phyloP scores from a whole-genome alignment of 2,888 invertebrate species.

The Drosophila cognata region DNA sequence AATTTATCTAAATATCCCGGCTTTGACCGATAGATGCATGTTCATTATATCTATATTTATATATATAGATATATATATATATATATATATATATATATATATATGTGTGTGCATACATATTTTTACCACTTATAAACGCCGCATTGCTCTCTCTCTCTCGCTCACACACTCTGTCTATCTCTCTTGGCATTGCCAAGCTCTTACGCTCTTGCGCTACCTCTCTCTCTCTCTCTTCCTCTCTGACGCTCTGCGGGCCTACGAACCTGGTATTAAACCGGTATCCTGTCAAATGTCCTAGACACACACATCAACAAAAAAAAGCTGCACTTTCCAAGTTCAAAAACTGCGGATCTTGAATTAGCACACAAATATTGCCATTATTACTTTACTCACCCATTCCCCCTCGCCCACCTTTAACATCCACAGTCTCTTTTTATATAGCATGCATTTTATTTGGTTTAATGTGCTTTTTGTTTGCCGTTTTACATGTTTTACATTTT shows the following conservation, averaged over 20 bases:
- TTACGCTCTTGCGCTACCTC: constrained; percentile 10
- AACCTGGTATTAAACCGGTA: constrained; percentile 62
- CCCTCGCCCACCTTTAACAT: not conserved
- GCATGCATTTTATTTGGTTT: constrained; percentile 7
- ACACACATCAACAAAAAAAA: constrained; percentile 4
- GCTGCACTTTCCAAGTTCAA: constrained; percentile 14
- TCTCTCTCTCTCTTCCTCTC: constrained; percentile 15
- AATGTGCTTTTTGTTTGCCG: constrained; percentile 23
- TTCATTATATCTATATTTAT: constrained; percentile 4
- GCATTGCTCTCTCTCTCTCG: not conserved
- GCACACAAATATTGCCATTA: constrained; percentile 1
- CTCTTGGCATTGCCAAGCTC: constrained; percentile 7
- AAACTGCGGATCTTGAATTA: constrained; percentile 40
- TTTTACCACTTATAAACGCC: constrained; percentile 29
- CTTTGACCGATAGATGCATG: not conserved
- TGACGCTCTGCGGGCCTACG: constrained; percentile 10
- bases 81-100: constrained; percentile 1
- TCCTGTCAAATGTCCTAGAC: constrained; percentile 60
- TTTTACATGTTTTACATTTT: constrained; percentile 18
- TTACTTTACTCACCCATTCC: not conserved
- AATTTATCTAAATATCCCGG: not conserved
- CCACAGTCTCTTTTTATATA: not conserved
- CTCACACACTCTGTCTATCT: constrained; percentile 1
- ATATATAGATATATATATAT: constrained; percentile 11
- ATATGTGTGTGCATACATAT: constrained; percentile 28